These are phyloP conservation scores for Microctonus brassicae DNA, from an alignment of 2,888 invertebrate species.

Conservation along the genomic window DNA sequence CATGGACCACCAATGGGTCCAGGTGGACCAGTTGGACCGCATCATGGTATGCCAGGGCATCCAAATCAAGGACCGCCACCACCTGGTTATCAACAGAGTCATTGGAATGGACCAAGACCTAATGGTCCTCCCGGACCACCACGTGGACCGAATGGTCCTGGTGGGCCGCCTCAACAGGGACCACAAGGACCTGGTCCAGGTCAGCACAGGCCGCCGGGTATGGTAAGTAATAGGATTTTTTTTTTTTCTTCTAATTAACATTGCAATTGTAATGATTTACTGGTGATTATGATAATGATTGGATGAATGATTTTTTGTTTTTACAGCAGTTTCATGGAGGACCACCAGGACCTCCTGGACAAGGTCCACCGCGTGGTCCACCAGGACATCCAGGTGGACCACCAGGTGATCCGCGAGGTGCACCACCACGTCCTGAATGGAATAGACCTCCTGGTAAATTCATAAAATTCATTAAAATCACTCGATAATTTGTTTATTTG, in stretches of 20 bases:
- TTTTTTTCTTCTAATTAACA: too few relatives aligned
- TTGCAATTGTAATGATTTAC: too few relatives aligned
- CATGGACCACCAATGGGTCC: constrained; percentile 72
- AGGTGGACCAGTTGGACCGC: constrained; percentile 72
- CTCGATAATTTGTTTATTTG: too few relatives aligned
- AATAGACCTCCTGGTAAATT: constrained; percentile 76
- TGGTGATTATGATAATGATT: constrained; percentile 5
- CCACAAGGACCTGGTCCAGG: constrained; percentile 72
- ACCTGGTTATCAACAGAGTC: constrained; percentile 75
- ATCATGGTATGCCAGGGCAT: constrained; percentile 73
- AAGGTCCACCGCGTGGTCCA: constrained; percentile 70
- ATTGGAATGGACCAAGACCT: constrained; percentile 74
- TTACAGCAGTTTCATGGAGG: constrained; percentile 72
- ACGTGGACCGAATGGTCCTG: constrained; percentile 71
- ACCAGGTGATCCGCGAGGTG: constrained; percentile 74
- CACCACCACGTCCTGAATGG: constrained; percentile 79
- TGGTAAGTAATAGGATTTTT: constrained; percentile 71
- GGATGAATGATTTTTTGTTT: constrained; percentile 35
- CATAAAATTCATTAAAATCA: too few relatives aligned
- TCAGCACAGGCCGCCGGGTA: constrained; percentile 73
- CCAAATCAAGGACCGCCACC: constrained; percentile 72
- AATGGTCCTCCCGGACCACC: constrained; percentile 74
- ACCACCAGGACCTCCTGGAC: constrained; percentile 72
- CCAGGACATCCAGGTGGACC: constrained; percentile 73
- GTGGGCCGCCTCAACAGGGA: constrained; percentile 75